Evolutionary conservation across 2,797 vertebrate species (phyloP), one percentile per base, ranked within the genome.

Genomic region (Petrocephalus sullivani): DNA sequence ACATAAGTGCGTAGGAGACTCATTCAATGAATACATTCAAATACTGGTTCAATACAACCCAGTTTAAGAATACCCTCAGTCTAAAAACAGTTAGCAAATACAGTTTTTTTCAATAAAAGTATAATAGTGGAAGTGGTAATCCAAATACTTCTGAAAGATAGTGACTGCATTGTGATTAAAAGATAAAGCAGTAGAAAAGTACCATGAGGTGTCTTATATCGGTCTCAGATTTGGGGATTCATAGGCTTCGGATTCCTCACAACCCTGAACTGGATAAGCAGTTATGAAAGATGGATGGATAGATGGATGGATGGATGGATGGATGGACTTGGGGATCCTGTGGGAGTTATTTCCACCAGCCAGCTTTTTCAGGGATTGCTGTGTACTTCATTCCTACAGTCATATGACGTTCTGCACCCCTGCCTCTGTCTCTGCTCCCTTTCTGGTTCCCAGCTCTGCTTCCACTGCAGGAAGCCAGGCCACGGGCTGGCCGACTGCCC

Each of bases 401-500:
- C 28, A 16, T 4, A 14, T 37, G 64, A 37, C 1, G 16, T 78
- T 78, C 71, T n/a, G 16, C 5, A 14, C 64, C 67, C 33, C 37
- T 19, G 12, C 4, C 67, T 54, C 53, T 19, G 33, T 75, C 2
- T 19, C 0, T 78, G 37, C 75, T 0, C 75, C 19, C 16, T n/a
- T 8, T 54, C 21, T 4, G 28, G 23, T 87, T 21, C 57, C 1
- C 90, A 97, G 97, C 92, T 97, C 0, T 99, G 98, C 91, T 99
- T 99, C 91, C 97, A 98, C 93, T 99, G 98, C 91, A 96, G 97
- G 90, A 96, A 97, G n/a, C 96, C 98, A 0, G 98, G 98, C 33
- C 98, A 99, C 0, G 97, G 98, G 0, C 85, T 99, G 92, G 96
- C 97, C 4, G 97, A 99, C 91, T 99, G 98, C 89, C 97, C 97